phyloP scores from a whole-genome alignment of 2,888 invertebrate species.

The Temnothorax ravouxi region DNA sequence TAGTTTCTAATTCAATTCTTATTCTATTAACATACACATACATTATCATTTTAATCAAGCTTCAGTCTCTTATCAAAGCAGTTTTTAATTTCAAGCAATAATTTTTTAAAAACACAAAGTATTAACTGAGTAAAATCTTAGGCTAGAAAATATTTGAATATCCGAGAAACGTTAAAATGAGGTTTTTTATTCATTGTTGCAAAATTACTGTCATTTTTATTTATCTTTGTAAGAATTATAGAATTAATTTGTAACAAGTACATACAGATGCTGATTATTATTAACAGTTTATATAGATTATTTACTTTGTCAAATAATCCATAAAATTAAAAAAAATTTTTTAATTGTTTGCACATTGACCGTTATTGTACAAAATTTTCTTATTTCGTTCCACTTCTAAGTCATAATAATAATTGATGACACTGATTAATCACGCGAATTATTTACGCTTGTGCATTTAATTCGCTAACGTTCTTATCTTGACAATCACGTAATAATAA shows the following conservation, averaged over 20 bases:
- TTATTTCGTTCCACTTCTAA: background rate
- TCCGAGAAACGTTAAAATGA: too few species aligned
- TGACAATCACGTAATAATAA: slow-evolving; percentile 19
- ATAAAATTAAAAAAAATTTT: background rate
- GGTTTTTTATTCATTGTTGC: background rate
- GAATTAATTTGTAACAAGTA: background rate
- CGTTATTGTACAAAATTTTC: background rate
- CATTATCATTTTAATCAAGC: too few species aligned
- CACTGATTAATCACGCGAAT: background rate
- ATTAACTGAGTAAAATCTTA: too few species aligned
- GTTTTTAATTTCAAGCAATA: too few species aligned
- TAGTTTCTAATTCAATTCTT: background rate
- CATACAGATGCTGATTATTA: background rate
- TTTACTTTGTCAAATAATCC: background rate
- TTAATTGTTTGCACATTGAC: background rate
- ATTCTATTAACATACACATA: background rate
- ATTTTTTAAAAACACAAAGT: too few species aligned
- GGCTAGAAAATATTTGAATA: too few species aligned
- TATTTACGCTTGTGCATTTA: slow-evolving; percentile 14
- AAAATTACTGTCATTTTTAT: background rate
- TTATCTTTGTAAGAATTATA: background rate
- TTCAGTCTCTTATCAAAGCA: too few species aligned
- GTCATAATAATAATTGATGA: background rate
- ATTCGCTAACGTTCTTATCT: slow-evolving; percentile 13
- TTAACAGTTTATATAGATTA: background rate